Percentiles rank a stretch among this genome's conserved stretches.
Conservation (phyloP, 2,888 invertebrate genomes). For the Ellobium chinense region DNA sequence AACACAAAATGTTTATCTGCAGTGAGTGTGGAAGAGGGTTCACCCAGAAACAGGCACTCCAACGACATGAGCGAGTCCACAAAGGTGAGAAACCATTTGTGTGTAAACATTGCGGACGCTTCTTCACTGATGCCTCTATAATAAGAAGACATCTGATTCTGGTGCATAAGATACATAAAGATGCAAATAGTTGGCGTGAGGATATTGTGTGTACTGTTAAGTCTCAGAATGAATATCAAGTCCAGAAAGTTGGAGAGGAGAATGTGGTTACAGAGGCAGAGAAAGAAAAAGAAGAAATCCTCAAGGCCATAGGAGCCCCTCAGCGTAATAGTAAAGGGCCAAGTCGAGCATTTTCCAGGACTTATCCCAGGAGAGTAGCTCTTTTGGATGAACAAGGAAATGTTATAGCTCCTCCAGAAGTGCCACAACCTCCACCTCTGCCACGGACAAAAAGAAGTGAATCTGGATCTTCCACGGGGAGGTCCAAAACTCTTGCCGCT, state of each 20-base stretch:
- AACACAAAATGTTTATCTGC: conserved; percentile 76
- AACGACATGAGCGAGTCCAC: conserved; percentile 79
- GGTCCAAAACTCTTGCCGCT: conserved; percentile 7
- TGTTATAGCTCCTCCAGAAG: conserved; percentile 42
- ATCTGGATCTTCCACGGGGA: neutral
- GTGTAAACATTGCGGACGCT: conserved; percentile 77
- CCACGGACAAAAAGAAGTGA: conserved; percentile 21
- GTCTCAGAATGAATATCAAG: conserved; percentile 47
- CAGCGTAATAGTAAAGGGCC: conserved; percentile 30
- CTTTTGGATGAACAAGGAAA: conserved; percentile 43
- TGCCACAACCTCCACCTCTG: neutral
- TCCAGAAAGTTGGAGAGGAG: conserved; percentile 47
- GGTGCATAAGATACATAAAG: conserved; percentile 68
- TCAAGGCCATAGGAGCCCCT: conserved; percentile 24
- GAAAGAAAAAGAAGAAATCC: conserved; percentile 37
- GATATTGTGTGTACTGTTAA: conserved; percentile 57
- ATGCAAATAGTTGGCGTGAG: conserved; percentile 63
- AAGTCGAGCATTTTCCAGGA: conserved; percentile 44
- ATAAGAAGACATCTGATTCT: conserved; percentile 66
- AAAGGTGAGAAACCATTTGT: conserved; percentile 77
- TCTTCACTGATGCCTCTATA: conserved; percentile 72
- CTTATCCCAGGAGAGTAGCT: conserved; percentile 38
- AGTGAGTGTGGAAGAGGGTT: conserved; percentile 78
- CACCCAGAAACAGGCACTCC: conserved; percentile 79
- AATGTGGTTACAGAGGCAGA: conserved; percentile 2